Evolutionary conservation across 2,888 invertebrate species (phyloP).

Genomic region (Idaea biselata): DNA sequence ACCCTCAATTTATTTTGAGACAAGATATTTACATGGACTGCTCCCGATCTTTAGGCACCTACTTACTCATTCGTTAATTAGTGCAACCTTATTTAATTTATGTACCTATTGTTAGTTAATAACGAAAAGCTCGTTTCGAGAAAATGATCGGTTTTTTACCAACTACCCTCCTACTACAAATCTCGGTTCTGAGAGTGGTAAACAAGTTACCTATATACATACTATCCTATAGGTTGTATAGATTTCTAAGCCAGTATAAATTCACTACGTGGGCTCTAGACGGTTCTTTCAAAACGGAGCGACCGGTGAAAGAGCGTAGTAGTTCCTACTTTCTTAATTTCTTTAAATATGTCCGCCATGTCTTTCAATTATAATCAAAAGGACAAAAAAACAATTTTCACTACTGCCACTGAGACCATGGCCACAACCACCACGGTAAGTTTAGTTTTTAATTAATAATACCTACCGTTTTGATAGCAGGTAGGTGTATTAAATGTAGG

Average conservation of each 20-base stretch:
- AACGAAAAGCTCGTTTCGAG: background rate
- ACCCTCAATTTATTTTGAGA: too few relatives aligned
- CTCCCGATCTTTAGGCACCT: too few relatives aligned
- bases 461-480: background rate
- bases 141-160: background rate
- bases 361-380: constrained; percentile 49
- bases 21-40: too few relatives aligned
- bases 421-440: constrained; percentile 52
- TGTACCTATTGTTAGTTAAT: too few relatives aligned
- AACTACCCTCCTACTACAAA: background rate
- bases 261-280: constrained; percentile 14
- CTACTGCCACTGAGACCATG: constrained; percentile 48
- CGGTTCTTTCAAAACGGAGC: constrained; percentile 13
- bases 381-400: constrained; percentile 54
- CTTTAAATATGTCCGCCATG: constrained; percentile 40
- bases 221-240: constrained; percentile 25
- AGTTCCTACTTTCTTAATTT: background rate
- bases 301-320: constrained; percentile 11
- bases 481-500: background rate
- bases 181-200: background rate
- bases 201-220: constrained; percentile 9
- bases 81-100: too few relatives aligned
- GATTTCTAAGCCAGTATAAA: constrained; percentile 17
- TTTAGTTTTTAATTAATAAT: constrained; percentile 15
- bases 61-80: too few relatives aligned